A percentile compares a stretch with the other conserved stretches of the same genome.
phyloP scores from a whole-genome alignment of 92 coral and sea anemone species.

The Heliopora coerulea region DNA sequence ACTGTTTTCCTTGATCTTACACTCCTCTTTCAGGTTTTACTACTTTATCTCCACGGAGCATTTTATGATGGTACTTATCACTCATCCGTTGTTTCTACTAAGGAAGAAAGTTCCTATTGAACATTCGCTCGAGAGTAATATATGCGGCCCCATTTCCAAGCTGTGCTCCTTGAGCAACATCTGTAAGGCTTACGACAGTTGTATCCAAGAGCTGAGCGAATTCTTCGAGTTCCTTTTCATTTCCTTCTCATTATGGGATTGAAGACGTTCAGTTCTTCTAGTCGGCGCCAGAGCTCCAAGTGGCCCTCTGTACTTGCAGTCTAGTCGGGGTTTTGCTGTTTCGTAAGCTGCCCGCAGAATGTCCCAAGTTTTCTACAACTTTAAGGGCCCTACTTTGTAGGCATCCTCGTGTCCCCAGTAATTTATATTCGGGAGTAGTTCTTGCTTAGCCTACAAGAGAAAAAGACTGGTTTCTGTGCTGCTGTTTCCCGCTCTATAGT shows the following conservation, averaged over 20 bases:
- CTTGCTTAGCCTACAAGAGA: neutral
- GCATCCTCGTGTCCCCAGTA: constrained; percentile 47
- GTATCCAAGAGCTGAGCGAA: neutral
- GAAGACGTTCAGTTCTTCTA: constrained; percentile 56
- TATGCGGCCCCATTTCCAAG: constrained; percentile 60
- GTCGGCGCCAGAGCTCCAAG: constrained; percentile 46
- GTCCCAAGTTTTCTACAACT: constrained; percentile 59
- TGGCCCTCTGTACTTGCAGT: constrained; percentile 62
- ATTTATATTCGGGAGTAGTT: constrained; percentile 57
- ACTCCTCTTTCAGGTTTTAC: neutral
- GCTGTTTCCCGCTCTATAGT: constrained; percentile 32
- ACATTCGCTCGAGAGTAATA: constrained; percentile 44
- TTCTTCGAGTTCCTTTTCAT: no score
- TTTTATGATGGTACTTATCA: neutral
- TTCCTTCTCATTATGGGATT: constrained; percentile 28
- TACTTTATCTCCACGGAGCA: neutral
- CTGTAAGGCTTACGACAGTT: constrained; percentile 53
- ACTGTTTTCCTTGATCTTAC: neutral
- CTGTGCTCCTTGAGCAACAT: constrained; percentile 62
- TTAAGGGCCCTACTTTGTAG: constrained; percentile 59
- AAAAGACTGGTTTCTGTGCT: neutral
- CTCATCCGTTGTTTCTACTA: no score
- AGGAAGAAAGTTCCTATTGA: no score
- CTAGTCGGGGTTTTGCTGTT: constrained; percentile 54
- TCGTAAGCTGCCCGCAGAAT: constrained; percentile 59